A percentile compares a stretch with the other conserved stretches of the same genome.
phyloP scores from a whole-genome alignment of 2,888 invertebrate genomes.

The Drosophila rubida region DNA sequence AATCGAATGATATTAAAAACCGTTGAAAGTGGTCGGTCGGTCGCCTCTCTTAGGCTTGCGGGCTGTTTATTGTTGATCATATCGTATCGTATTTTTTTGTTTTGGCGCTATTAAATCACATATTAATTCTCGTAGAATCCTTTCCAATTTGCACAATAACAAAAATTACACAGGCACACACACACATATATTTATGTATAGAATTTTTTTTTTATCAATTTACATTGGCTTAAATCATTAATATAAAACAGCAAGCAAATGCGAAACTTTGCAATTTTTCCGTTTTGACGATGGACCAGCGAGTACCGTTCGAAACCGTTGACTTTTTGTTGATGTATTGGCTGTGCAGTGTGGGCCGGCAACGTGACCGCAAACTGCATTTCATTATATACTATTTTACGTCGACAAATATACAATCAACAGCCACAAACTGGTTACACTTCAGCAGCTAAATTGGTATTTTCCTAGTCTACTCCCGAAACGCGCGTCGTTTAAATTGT shows the following conservation, averaged over 20 bases:
- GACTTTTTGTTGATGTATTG: slow-evolving; percentile 57
- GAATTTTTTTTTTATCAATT: slow-evolving; percentile 9
- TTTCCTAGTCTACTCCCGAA: not conserved
- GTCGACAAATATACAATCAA: not conserved
- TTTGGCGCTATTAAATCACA: slow-evolving; percentile 33
- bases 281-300: slow-evolving; percentile 30
- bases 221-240: slow-evolving; percentile 49
- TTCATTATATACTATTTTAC: not conserved
- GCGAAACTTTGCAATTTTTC: slow-evolving; percentile 15
- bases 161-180: slow-evolving; percentile 6
- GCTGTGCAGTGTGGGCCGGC: slow-evolving; percentile 45
- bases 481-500: not conserved
- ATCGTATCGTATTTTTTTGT: not conserved
- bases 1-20: slow-evolving; percentile 50
- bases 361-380: not conserved
- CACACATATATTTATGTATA: not conserved
- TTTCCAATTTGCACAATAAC: slow-evolving; percentile 4
- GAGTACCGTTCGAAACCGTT: slow-evolving; percentile 66
- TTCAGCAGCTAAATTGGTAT: not conserved
- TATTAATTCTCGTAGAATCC: not conserved
- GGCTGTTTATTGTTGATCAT: slow-evolving; percentile 3
- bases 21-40: slow-evolving; percentile 30
- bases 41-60: not conserved
- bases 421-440: not conserved
- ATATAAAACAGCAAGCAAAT: slow-evolving; percentile 35